Base-by-base conservation (phyloP, 2,797 vertebrate genomes). In the Poeciliopsis paucimaculata region DNA sequence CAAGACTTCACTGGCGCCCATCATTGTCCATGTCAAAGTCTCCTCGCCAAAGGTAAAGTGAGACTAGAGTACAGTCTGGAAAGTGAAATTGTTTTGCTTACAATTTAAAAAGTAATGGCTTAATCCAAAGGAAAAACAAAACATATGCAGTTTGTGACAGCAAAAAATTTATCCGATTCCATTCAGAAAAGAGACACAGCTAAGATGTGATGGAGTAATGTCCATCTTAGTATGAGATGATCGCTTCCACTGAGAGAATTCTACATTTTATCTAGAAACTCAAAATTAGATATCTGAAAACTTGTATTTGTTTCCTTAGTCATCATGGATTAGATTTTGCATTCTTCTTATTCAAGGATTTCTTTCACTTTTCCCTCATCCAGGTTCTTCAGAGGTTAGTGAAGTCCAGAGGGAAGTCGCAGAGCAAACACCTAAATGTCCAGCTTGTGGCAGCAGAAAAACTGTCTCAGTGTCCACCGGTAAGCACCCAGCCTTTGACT, bases 361-460 rank as follows among this genome's bases (percentile, higher is more conserved):
- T 28, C 36, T 64, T 11, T 77, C 28, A 45, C 13, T 28, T 0
- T 36, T 23, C 49, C 80, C 62, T 70, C 36, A 0, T 72, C 18
- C 90, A 99, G 98, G 98, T 99, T 88, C 95, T 99, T 90, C 98
- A 99, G 94, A 95, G 98, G 83, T 94, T 99, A 83, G 97, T 99
- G 86, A 99, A 99, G 87, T 99, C 98, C 83, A 96, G 98, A 95
- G 98, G 98, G 86, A 99, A 99, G 82, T 98, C 98, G 49, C 98
- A 99, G 91, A 99, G 98, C 91, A 99, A 99, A 97, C 98, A 99
- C 92, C 96, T 99, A 93, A 99, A 99, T 13, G 98, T 99, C 79
- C 98, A 99, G 94, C 96, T 99, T 62, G 98, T 99, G 92, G 98
- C 98, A 80, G 98, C 98, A 13, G 98, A 99, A 92, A 99, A 99